A percentile compares a stretch with the other conserved stretches of the same genome.
These are phyloP conservation scores for Trachymyrmex septentrionalis DNA, from an alignment of 1,140 invertebrate species.

Conservation along the genomic window DNA sequence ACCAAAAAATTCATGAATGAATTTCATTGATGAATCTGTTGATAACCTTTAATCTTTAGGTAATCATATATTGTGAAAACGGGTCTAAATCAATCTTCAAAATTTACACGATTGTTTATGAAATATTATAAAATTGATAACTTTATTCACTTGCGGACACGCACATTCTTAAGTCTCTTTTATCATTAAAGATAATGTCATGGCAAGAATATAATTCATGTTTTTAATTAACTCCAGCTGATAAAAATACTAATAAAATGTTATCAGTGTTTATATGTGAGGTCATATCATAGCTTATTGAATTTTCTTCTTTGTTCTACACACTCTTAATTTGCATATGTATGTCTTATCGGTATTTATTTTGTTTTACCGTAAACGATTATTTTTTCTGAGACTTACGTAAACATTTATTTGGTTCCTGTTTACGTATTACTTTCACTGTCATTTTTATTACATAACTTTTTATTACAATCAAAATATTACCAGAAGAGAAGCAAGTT, in stretches of 20 bases:
- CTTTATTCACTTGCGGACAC: not conserved
- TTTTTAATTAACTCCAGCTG: not conserved
- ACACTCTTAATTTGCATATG: constrained; percentile 8
- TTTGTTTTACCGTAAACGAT: not conserved
- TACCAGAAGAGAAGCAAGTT: not conserved
- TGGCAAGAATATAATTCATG: not conserved
- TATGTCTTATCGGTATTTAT: constrained; percentile 4
- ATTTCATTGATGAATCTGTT: no score
- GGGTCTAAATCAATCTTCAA: not conserved
- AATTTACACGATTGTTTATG: not conserved
- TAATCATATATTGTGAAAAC: no score
- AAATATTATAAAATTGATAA: not conserved
- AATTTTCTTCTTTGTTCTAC: constrained; percentile 32
- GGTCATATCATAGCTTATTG: constrained; percentile 22
- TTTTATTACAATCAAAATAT: not conserved
- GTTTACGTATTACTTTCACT: not conserved
- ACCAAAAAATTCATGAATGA: no score
- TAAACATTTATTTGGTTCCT: constrained; percentile 23
- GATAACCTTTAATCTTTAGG: no score
- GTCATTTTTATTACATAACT: not conserved
- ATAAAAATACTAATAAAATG: not conserved
- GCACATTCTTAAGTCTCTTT: not conserved
- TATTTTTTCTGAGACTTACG: not conserved
- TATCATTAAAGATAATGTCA: constrained; percentile 2
- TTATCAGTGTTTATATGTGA: constrained; percentile 32